A percentile compares a stretch with the other conserved stretches of the same genome.
phyloP scores from a whole-genome alignment of 2,888 invertebrate species.

The Hydroisotoma schaefferi region DNA sequence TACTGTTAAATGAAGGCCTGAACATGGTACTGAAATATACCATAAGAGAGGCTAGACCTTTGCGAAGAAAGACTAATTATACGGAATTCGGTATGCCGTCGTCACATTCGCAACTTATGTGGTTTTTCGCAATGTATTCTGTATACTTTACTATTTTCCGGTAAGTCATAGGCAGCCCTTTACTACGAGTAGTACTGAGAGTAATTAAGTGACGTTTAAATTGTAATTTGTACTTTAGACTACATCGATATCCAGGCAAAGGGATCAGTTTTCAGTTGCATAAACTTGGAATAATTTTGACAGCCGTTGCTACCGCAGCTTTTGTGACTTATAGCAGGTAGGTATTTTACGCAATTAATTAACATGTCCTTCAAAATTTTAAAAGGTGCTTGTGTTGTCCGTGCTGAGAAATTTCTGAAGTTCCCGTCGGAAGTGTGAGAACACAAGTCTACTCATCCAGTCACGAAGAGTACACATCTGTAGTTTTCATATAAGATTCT shows the following conservation, averaged over 20 bases:
- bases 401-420: too few species aligned
- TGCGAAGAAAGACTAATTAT: conserved; percentile 64
- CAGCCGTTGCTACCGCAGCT: conserved; percentile 40
- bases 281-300: conserved; percentile 44
- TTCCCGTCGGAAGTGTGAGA: too few species aligned
- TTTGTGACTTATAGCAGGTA: conserved; percentile 48
- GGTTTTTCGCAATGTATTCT: conserved; percentile 83
- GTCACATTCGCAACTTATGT: conserved; percentile 84
- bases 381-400: too few species aligned
- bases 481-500: not conserved
- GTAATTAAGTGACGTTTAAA: conserved; percentile 1
- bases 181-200: too few species aligned
- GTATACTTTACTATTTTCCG: conserved; percentile 80
- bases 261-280: conserved; percentile 41
- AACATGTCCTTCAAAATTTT: too few species aligned
- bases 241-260: conserved; percentile 47
- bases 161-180: conserved; percentile 55
- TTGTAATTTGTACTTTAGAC: conserved; percentile 21
- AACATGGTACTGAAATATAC: conserved; percentile 77
- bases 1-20: conserved; percentile 69
- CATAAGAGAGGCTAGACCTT: conserved; percentile 75
- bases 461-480: too few species aligned
- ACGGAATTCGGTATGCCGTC: conserved; percentile 88
- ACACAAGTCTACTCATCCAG: too few species aligned
- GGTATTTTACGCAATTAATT: too few species aligned